These are phyloP conservation scores for Bursaphelenchus okinawaensis DNA, from an alignment of 2,888 invertebrate species.

Conservation along the genomic window DNA sequence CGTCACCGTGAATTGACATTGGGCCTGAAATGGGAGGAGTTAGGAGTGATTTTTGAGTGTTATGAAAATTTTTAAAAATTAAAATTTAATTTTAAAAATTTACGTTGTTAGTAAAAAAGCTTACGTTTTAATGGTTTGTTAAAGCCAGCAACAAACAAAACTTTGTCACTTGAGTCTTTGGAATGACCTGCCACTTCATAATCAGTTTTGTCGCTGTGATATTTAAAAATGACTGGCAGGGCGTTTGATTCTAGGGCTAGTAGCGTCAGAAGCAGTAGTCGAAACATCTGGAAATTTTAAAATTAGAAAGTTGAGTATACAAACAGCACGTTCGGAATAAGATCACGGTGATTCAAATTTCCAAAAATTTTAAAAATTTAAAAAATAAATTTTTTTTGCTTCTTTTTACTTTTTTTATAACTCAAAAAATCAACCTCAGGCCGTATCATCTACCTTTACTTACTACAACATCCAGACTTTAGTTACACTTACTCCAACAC, in stretches of 20 bases:
- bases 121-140: conserved; percentile 6
- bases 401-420: no score
- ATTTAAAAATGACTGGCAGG: conserved; percentile 10
- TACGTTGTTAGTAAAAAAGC: not conserved
- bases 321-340: no score
- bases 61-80: not conserved
- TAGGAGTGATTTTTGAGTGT: not conserved
- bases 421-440: no score
- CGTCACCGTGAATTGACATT: conserved; percentile 2
- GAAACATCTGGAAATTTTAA: not conserved
- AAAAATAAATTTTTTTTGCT: no score
- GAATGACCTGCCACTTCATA: not conserved
- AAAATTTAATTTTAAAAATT: not conserved
- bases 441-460: no score
- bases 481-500: no score
- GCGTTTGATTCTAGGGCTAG: not conserved
- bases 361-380: no score
- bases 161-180: not conserved
- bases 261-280: not conserved
- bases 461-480: no score
- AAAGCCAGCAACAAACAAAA: conserved; percentile 7
- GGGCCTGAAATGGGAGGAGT: conserved; percentile 8
- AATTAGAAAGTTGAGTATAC: no score
- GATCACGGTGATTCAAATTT: no score
- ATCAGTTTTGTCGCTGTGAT: not conserved